Evolutionary conservation across 2,797 vertebrate species (phyloP).

Genomic region (Periophthalmus magnuspinnatus): DNA sequence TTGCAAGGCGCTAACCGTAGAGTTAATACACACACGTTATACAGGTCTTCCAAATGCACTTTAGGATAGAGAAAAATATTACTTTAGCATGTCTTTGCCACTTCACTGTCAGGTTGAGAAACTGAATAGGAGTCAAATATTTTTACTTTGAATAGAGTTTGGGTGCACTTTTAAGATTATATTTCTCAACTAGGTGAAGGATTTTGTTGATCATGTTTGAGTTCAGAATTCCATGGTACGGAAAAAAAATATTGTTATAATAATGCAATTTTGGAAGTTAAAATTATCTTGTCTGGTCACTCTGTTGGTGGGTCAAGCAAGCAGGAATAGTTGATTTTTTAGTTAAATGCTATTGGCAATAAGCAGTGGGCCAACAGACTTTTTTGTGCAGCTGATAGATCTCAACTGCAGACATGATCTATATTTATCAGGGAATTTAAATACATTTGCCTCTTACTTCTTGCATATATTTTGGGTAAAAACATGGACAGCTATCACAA

Average conservation of each 20-base stretch:
- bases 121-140: background rate
- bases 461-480: no score
- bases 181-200: background rate
- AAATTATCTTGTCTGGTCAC: background rate
- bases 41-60: slow-evolving; percentile 20
- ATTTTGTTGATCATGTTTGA: background rate
- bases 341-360: no score
- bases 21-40: slow-evolving; percentile 48
- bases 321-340: background rate
- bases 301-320: background rate
- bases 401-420: no score
- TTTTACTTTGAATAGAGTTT: background rate
- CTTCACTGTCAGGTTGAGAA: slow-evolving; percentile 15
- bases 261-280: background rate
- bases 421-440: no score
- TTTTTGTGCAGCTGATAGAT: no score
- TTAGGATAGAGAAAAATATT: slow-evolving; percentile 46
- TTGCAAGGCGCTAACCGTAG: slow-evolving; percentile 41
- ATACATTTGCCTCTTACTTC: no score
- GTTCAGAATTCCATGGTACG: background rate
- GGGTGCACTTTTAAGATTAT: background rate
- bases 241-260: background rate
- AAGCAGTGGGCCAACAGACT: no score
- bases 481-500: no score
- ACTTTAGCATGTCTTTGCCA: slow-evolving; percentile 30